Percentiles rank a stretch among this genome's conserved stretches.
These are phyloP conservation scores for Leuciscus waleckii DNA, from an alignment of 2,797 vertebrate species.

Conservation along the genomic window DNA sequence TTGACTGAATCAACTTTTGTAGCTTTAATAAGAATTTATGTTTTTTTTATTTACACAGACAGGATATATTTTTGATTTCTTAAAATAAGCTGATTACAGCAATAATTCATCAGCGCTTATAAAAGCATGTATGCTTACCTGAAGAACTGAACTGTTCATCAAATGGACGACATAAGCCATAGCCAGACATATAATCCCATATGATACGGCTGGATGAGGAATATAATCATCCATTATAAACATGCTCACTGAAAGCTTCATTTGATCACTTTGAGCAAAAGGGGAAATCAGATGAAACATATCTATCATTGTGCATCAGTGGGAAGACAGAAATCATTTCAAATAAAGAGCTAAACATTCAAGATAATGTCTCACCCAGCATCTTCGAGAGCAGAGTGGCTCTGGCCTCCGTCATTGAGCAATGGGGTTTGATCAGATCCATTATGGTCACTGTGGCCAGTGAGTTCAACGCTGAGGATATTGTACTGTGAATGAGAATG, in stretches of 20 bases:
- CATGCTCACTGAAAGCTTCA: conserved; percentile 10
- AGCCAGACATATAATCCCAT: conserved; percentile 87
- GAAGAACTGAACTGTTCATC: conserved; percentile 85
- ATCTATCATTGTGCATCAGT: conserved; percentile 3
- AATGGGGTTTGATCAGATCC: conserved; percentile 87
- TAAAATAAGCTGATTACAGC: background rate
- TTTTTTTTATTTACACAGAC: background rate
- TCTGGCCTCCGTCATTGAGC: conserved; percentile 76
- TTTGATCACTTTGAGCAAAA: background rate
- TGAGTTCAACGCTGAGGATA: conserved; percentile 92
- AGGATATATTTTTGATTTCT: background rate
- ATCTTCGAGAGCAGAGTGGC: conserved; percentile 84
- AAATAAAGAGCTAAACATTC: background rate
- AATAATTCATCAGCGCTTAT: background rate
- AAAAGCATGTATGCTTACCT: conserved; percentile 70
- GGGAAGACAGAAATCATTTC: background rate
- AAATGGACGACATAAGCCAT: conserved; percentile 88
- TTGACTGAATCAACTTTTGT: background rate
- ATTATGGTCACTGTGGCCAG: conserved; percentile 91
- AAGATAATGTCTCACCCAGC: conserved; percentile 74
- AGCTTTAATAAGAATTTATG: background rate
- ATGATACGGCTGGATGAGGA: conserved; percentile 76
- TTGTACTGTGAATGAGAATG: conserved; percentile 77
- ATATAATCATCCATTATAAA: conserved; percentile 49
- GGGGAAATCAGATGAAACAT: background rate